phyloP scores from a whole-genome alignment of 2,888 invertebrate genomes.

The Ommatoiulus sabulosus region DNA sequence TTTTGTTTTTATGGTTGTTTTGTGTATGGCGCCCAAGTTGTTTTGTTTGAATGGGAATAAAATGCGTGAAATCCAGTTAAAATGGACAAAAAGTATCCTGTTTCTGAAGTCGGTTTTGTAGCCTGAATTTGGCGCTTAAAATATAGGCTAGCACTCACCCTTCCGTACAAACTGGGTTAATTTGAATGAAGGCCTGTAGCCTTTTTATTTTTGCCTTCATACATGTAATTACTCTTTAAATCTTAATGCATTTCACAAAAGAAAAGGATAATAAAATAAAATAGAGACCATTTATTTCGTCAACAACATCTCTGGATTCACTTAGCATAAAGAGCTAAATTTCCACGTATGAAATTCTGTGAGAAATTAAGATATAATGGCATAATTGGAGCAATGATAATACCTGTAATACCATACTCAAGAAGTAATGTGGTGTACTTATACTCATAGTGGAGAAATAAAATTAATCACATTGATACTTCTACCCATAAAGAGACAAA shows the following conservation, averaged over 20 bases:
- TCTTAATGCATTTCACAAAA: background rate
- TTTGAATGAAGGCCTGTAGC: conserved; percentile 1
- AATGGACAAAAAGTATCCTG: background rate
- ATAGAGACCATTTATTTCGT: too few species aligned
- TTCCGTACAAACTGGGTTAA: conserved; percentile 24
- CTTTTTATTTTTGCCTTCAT: background rate
- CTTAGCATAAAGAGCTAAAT: too few species aligned
- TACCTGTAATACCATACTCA: too few species aligned
- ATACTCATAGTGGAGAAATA: too few species aligned
- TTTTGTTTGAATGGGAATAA: background rate
- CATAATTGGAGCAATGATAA: too few species aligned
- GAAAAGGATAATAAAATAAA: background rate
- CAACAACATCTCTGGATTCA: too few species aligned
- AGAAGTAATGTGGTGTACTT: too few species aligned
- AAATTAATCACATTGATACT: too few species aligned
- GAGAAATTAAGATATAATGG: too few species aligned
- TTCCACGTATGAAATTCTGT: too few species aligned
- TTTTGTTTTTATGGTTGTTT: background rate
- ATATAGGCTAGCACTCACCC: conserved; percentile 9
- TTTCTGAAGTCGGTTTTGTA: background rate
- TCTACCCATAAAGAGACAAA: too few species aligned
- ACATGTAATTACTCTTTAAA: background rate
- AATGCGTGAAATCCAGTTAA: conserved; percentile 26
- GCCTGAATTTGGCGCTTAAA: background rate
- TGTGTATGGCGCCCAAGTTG: background rate